A percentile compares a stretch with the other conserved stretches of the same genome.
Conservation (phyloP, 1,140 invertebrate species). For the Trichonephila clavipes region DNA sequence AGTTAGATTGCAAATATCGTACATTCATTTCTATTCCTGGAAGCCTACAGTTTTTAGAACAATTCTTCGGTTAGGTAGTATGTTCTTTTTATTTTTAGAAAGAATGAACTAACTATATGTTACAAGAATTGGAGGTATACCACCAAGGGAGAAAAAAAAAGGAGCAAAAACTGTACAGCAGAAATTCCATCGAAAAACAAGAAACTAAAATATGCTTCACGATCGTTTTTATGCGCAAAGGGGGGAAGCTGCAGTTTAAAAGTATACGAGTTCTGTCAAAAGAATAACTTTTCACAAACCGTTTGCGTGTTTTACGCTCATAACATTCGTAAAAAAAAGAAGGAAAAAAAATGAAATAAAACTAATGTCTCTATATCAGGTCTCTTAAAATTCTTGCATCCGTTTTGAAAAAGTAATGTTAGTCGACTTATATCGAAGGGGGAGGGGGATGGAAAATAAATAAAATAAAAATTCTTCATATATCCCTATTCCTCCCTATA, state of each 20-base stretch:
- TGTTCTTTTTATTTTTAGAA: too few relatives aligned
- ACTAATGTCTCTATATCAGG: background rate
- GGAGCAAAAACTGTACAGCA: too few relatives aligned
- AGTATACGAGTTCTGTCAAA: background rate
- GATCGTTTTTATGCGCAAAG: background rate
- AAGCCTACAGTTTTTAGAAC: too few relatives aligned
- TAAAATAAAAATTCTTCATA: background rate
- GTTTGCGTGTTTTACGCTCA: constrained; percentile 7
- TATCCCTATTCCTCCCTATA: background rate
- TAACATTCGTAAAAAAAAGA: background rate
- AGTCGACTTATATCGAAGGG: constrained; percentile 1
- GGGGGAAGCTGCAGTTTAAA: background rate
- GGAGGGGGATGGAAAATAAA: background rate
- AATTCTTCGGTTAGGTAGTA: too few relatives aligned
- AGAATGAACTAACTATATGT: too few relatives aligned
- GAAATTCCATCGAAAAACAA: background rate
- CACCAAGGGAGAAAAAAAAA: too few relatives aligned
- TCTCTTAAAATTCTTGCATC: background rate
- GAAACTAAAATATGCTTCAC: background rate
- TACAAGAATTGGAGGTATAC: too few relatives aligned
- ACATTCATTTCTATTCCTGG: too few relatives aligned
- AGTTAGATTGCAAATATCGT: too few relatives aligned
- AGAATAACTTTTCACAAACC: constrained; percentile 23
- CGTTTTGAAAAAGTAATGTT: constrained; percentile 8
- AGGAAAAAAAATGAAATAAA: background rate